A percentile compares a stretch with the other conserved stretches of the same genome.
These are phyloP conservation scores for Megalopta genalis DNA, from an alignment of 1,140 invertebrate genomes.

Conservation along the genomic window DNA sequence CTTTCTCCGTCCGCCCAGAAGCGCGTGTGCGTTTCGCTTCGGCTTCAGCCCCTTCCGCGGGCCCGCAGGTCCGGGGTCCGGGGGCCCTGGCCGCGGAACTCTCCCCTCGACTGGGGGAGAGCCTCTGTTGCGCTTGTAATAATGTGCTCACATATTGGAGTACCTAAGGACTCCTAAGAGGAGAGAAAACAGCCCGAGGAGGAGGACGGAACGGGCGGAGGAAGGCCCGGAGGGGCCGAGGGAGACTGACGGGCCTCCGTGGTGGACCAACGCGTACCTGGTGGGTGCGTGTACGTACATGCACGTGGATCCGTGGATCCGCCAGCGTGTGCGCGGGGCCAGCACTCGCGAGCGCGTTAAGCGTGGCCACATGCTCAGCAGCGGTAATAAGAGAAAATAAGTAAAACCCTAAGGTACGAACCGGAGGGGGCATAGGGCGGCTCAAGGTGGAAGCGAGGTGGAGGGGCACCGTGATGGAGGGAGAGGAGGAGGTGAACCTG, in stretches of 20 bases:
- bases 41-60: slow-evolving; percentile 36
- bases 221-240: slow-evolving; percentile 6
- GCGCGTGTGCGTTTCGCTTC: slow-evolving; percentile 60
- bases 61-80: slow-evolving; percentile 1
- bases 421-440: slow-evolving; percentile 71
- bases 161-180: slow-evolving; percentile 49
- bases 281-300: slow-evolving; percentile 7
- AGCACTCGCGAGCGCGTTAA: slow-evolving; percentile 39
- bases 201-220: slow-evolving; percentile 24
- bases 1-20: slow-evolving; percentile 61
- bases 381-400: slow-evolving; percentile 77
- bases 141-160: slow-evolving; percentile 69
- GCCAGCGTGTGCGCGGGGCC: slow-evolving; percentile 42
- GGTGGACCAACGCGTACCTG: slow-evolving; percentile 54
- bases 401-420: slow-evolving; percentile 72
- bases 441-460: slow-evolving; percentile 26
- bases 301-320: not conserved
- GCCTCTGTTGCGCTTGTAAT: slow-evolving; percentile 56
- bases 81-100: not conserved
- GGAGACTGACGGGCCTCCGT: slow-evolving; percentile 49
- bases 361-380: slow-evolving; percentile 66
- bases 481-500: slow-evolving; percentile 78
- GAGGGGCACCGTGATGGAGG: slow-evolving; percentile 11
- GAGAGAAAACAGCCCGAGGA: slow-evolving; percentile 14
- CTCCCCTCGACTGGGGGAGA: not conserved